phyloP scores from a whole-genome alignment of 1,140 invertebrate species.

The Brachionus rotundiformis region DNA sequence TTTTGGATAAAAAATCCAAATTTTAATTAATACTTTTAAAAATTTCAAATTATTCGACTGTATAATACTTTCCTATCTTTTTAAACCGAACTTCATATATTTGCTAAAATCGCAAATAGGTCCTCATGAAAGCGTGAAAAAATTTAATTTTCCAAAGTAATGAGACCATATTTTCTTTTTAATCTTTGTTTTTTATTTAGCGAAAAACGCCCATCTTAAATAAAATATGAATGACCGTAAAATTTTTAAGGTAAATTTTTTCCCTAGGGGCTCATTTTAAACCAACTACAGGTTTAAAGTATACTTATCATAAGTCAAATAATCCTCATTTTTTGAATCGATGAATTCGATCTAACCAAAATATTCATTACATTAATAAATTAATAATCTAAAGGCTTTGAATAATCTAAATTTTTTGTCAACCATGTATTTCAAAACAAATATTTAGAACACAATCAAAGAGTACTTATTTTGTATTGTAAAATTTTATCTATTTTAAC shows the following conservation, averaged over 20 bases:
- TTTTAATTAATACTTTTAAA: background rate
- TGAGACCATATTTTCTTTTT: background rate
- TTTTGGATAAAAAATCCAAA: background rate
- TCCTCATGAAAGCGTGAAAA: background rate
- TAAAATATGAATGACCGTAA: background rate
- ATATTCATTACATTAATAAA: background rate
- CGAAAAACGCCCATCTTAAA: background rate
- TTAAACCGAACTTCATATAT: background rate
- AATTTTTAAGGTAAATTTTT: background rate
- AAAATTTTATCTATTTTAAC: background rate
- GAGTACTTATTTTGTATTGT: slow-evolving; percentile 13
- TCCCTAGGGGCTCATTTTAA: background rate
- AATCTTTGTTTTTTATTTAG: background rate
- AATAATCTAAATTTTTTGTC: background rate
- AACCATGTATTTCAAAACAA: background rate
- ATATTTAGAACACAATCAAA: background rate
- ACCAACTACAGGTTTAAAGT: background rate
- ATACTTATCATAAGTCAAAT: background rate
- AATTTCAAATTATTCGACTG: background rate
- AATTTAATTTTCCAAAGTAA: background rate
- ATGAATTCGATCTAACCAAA: no score
- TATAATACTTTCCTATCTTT: background rate
- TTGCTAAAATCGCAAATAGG: background rate
- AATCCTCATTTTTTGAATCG: background rate
- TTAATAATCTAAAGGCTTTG: background rate